phyloP scores from a whole-genome alignment of 2,888 invertebrate genomes.

The Anorthoa munda region DNA sequence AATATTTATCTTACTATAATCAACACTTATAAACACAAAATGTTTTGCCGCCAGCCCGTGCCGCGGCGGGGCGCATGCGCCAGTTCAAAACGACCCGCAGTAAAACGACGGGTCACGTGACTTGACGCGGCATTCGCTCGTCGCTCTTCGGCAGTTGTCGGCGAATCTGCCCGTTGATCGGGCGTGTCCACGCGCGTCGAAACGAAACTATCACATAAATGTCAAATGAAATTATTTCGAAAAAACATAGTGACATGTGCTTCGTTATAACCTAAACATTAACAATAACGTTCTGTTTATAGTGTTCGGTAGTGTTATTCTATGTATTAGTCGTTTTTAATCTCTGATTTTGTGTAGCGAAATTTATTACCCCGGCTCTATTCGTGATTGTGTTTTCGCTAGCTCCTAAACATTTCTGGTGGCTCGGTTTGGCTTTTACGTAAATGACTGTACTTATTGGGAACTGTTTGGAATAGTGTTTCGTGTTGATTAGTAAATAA shows the following conservation, averaged over 20 bases:
- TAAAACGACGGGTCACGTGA: conserved; percentile 91
- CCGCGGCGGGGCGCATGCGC: conserved; percentile 83
- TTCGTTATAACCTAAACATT: conserved; percentile 79
- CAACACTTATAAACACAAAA: conserved; percentile 52
- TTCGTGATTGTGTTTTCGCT: conserved; percentile 87
- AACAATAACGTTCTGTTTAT: conserved; percentile 70
- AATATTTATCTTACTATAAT: conserved; percentile 9
- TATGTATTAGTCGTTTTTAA: conserved; percentile 72
- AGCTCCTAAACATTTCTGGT: conserved; percentile 80
- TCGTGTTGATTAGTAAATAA: conserved; percentile 71
- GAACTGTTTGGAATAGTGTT: conserved; percentile 73
- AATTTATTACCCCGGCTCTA: conserved; percentile 81
- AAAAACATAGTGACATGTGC: conserved; percentile 86
- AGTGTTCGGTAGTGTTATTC: conserved; percentile 72
- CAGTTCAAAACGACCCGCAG: conserved; percentile 89
- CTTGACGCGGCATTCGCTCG: conserved; percentile 90
- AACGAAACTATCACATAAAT: conserved; percentile 81
- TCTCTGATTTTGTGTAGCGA: conserved; percentile 81
- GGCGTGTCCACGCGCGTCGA: conserved; percentile 77
- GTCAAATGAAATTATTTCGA: conserved; percentile 87
- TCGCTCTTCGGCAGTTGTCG: conserved; percentile 88
- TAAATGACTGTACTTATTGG: conserved; percentile 74
- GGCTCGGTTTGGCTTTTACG: conserved; percentile 71
- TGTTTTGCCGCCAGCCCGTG: conserved; percentile 85
- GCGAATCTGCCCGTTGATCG: conserved; percentile 78